Evolutionary conservation across 2,888 invertebrate species (phyloP).

Genomic region (Mylabris sibirica): DNA sequence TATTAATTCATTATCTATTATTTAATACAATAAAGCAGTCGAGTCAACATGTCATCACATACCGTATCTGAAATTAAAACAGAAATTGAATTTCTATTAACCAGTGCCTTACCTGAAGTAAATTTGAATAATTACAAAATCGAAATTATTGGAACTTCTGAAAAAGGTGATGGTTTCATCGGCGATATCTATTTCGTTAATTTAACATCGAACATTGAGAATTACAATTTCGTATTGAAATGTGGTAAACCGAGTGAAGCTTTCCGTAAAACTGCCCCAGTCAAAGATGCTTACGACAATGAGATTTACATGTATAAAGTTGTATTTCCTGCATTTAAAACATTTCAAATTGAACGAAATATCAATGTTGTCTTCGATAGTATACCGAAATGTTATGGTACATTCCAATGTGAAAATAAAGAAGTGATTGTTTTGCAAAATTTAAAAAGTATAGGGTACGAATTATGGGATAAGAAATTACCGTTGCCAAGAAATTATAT

Average conservation of each 20-base stretch:
- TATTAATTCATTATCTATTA: no score
- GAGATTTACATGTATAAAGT: not conserved
- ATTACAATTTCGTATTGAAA: constrained; percentile 26
- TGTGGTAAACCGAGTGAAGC: constrained; percentile 19
- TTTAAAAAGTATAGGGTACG: constrained; percentile 39
- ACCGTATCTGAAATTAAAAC: not conserved
- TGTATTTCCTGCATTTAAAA: constrained; percentile 16
- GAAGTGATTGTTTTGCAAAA: constrained; percentile 38
- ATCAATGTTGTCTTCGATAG: constrained; percentile 10
- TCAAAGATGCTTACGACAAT: not conserved
- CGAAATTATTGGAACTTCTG: not conserved
- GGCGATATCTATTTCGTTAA: constrained; percentile 22
- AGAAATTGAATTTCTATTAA: not conserved
- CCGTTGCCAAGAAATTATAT: constrained; percentile 46
- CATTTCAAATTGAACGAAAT: constrained; percentile 18
- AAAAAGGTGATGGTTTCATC: constrained; percentile 25
- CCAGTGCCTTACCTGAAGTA: not conserved
- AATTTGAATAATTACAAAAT: not conserved
- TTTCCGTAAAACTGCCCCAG: not conserved
- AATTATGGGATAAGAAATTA: constrained; percentile 36
- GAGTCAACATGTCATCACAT: not conserved
- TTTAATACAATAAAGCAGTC: no score
- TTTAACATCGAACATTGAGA: constrained; percentile 8
- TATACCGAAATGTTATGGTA: constrained; percentile 25
- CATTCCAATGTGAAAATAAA: not conserved